Conservation (phyloP, 2,113 vertebrate species). For the Corydoras sp. region DNA sequence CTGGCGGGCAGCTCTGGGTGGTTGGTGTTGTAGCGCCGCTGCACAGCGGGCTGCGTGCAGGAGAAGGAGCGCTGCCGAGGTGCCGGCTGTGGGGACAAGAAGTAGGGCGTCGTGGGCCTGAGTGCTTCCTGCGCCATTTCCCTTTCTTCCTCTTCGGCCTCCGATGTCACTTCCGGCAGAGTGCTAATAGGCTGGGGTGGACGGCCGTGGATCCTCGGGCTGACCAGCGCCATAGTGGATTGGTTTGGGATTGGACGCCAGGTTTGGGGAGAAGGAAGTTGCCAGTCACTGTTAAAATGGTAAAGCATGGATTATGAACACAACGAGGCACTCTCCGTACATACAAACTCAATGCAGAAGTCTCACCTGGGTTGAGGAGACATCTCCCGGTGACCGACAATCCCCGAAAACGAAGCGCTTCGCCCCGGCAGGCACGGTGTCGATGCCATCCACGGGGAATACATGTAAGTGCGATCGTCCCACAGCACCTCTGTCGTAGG, state of each 20-base stretch:
- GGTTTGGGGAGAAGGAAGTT: slow-evolving; percentile 60
- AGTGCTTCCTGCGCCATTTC: slow-evolving; percentile 55
- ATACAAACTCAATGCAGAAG: too few relatives aligned
- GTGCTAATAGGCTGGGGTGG: slow-evolving; percentile 69
- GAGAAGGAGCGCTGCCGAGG: slow-evolving; percentile 71
- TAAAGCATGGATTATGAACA: too few relatives aligned
- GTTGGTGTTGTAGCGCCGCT: slow-evolving; percentile 57
- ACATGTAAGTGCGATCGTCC: slow-evolving; percentile 59
- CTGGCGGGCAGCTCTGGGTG: slow-evolving; percentile 59
- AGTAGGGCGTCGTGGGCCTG: slow-evolving; percentile 62
- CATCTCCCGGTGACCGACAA: slow-evolving; percentile 56
- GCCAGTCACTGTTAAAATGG: slow-evolving; percentile 51
- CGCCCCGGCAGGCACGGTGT: slow-evolving; percentile 62
- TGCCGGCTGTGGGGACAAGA: slow-evolving; percentile 63
- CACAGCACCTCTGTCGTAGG: slow-evolving; percentile 57
- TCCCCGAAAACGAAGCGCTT: slow-evolving; percentile 71
- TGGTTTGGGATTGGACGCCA: slow-evolving; percentile 65
- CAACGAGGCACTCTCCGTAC: too few relatives aligned
- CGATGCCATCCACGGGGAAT: slow-evolving; percentile 52
- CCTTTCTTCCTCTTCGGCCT: slow-evolving; percentile 63
- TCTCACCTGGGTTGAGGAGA: slow-evolving; percentile 56
- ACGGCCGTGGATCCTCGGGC: slow-evolving; percentile 64
- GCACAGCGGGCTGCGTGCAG: slow-evolving; percentile 70
- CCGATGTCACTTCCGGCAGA: slow-evolving; percentile 70
- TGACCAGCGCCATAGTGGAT: slow-evolving; percentile 67